phyloP scores from a whole-genome alignment of 2,797 vertebrate species.

The Orientallactaga sibirica region DNA sequence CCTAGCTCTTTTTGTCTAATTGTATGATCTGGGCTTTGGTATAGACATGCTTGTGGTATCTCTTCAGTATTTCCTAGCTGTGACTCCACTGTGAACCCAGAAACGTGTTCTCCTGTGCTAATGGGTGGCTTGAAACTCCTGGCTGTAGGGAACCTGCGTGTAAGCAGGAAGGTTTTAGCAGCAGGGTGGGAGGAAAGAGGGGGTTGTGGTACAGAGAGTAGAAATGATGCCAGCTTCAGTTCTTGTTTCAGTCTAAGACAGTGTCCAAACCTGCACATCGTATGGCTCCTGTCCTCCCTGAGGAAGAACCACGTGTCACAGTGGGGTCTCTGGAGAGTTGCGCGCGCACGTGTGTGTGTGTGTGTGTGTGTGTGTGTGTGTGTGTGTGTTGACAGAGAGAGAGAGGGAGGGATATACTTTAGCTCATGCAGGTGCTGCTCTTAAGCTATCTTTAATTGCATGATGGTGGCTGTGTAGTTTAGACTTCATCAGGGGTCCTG shows the following conservation, averaged over 20 bases:
- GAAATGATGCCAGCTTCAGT: neutral
- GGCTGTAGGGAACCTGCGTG: neutral
- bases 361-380: neutral
- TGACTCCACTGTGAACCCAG: neutral
- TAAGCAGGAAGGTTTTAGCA: neutral
- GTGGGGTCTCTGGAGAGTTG: neutral
- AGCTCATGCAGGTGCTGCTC: neutral
- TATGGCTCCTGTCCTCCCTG: neutral
- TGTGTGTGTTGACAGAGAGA: no score
- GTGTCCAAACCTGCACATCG: neutral
- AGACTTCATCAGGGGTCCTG: constrained; percentile 9
- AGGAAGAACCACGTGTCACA: neutral
- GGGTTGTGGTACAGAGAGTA: constrained; percentile 1
- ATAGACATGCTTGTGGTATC: constrained; percentile 3
- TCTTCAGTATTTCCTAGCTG: neutral
- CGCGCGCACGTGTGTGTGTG: neutral
- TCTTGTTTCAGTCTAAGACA: constrained; percentile 45
- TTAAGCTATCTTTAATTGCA: constrained; percentile 5
- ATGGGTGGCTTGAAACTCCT: neutral
- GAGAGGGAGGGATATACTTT: neutral
- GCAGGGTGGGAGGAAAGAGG: neutral
- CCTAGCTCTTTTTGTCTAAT: constrained; percentile 7
- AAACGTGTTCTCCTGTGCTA: neutral
- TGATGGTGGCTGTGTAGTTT: constrained; percentile 34
- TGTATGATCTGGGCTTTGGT: neutral